Evolutionary conservation across 2,113 vertebrate genomes (phyloP).

Genomic region (Petrocephalus zakoni): DNA sequence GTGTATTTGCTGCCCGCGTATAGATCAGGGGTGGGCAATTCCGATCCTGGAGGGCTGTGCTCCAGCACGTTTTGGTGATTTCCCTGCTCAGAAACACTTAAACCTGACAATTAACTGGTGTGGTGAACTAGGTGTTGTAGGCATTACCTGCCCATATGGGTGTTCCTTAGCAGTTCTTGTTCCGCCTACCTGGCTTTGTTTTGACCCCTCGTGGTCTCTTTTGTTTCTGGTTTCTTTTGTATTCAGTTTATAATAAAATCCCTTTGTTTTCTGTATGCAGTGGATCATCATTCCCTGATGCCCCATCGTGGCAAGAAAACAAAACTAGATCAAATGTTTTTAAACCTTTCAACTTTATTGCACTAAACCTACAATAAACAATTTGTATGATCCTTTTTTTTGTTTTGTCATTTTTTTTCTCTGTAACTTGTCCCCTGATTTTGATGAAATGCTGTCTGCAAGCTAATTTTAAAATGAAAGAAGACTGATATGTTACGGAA

Average conservation of each 20-base stretch:
- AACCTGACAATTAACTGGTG: too few species aligned
- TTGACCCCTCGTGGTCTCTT: not conserved
- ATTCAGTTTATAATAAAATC: not conserved
- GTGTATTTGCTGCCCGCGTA: not conserved
- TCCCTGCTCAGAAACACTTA: too few species aligned
- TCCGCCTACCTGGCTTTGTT: not conserved
- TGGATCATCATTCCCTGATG: not conserved
- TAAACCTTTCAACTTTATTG: not conserved
- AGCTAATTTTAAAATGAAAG: not conserved
- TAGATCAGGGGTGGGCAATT: too few species aligned
- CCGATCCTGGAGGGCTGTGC: too few species aligned
- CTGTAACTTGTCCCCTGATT: not conserved
- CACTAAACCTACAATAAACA: not conserved
- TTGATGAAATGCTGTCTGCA: not conserved
- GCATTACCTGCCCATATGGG: not conserved
- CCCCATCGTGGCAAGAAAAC: not conserved
- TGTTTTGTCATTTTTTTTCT: not conserved
- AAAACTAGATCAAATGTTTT: not conserved
- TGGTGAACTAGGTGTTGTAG: not conserved
- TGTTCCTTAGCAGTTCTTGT: not conserved
- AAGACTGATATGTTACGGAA: not conserved
- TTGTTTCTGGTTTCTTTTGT: not conserved
- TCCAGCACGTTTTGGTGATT: too few species aligned
- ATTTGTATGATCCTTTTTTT: not conserved
- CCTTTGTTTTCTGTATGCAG: not conserved